phyloP scores from a whole-genome alignment of 1,140 invertebrate genomes.

The Venustaconcha ellipsiformis region DNA sequence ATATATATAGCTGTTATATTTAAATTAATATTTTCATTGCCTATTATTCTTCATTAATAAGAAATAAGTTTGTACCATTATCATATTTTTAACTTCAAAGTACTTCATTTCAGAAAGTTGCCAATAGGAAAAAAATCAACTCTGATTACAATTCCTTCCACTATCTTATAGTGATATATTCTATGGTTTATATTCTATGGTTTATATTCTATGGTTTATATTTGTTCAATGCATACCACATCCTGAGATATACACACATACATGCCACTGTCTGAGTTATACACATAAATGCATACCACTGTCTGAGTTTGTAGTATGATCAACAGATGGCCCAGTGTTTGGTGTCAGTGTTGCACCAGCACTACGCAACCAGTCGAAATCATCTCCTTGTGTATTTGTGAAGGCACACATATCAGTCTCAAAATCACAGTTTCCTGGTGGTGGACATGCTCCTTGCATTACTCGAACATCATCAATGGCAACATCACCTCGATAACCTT shows the following conservation, averaged over 20 bases:
- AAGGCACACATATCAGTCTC: constrained; percentile 62
- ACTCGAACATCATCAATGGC: constrained; percentile 64
- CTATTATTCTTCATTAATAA: no score
- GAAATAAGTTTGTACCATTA: no score
- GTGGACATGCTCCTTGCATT: constrained; percentile 41
- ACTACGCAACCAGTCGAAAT: constrained; percentile 62
- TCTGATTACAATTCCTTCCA: no score
- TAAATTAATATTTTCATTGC: no score
- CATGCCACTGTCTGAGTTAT: neutral
- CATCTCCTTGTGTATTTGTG: constrained; percentile 45
- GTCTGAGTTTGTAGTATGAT: constrained; percentile 62
- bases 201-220: no score
- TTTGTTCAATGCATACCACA: no score
- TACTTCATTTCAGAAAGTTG: no score
- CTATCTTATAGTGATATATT: no score
- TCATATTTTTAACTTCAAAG: no score
- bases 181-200: no score
- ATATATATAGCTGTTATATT: no score
- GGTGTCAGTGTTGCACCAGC: constrained; percentile 51
- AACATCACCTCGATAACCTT: constrained; percentile 59
- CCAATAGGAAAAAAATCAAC: no score
- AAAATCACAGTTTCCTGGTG: constrained; percentile 61
- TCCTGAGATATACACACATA: neutral
- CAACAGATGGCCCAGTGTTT: constrained; percentile 55
- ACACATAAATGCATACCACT: constrained; percentile 32